phyloP scores from a whole-genome alignment of 2,113 vertebrate species.

The Carollia perspicillata region DNA sequence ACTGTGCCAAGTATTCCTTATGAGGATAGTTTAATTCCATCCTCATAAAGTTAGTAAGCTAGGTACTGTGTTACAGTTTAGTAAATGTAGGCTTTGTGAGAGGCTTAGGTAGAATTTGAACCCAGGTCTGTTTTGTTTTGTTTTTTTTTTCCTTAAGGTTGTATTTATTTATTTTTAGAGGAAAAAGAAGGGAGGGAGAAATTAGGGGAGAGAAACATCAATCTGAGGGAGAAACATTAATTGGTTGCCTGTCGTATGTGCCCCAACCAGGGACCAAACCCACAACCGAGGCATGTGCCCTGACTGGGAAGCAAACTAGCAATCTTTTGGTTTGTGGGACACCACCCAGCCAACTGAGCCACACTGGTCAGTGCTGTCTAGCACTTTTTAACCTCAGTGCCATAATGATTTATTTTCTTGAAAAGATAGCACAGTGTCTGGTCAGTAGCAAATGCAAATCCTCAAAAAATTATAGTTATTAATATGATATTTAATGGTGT shows the following conservation, averaged over 20 bases:
- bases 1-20: background rate
- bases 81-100: background rate
- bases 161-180: too few relatives aligned
- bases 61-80: background rate
- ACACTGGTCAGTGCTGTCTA: background rate
- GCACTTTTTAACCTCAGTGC: constrained; percentile 9
- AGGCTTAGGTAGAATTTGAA: background rate
- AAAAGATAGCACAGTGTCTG: background rate
- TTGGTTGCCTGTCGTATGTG: too few relatives aligned
- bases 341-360: too few relatives aligned
- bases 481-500: background rate
- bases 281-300: too few relatives aligned
- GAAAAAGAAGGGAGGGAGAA: too few relatives aligned
- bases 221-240: too few relatives aligned
- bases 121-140: background rate
- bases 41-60: background rate
- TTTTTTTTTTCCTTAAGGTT: background rate
- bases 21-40: background rate
- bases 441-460: background rate
- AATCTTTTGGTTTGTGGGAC: too few relatives aligned
- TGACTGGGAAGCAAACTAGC: too few relatives aligned
- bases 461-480: background rate
- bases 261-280: too few relatives aligned
- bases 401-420: background rate
- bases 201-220: too few relatives aligned